Conservation (phyloP, 2,888 invertebrate genomes). For the Micoletzkya japonica region DNA sequence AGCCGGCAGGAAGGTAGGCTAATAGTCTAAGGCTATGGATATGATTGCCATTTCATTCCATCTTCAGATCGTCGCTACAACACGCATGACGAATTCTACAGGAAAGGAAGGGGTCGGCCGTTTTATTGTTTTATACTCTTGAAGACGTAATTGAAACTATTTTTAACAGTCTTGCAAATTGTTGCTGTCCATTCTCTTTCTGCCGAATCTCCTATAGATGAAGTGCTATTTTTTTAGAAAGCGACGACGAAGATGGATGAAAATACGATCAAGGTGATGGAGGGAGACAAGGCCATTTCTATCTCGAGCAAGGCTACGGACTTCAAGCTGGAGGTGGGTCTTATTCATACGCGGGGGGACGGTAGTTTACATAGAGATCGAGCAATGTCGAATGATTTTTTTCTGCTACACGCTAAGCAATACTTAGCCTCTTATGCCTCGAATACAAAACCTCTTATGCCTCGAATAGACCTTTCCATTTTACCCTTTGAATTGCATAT, state of each 20-base stretch:
- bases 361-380: neutral
- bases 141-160: too few species aligned
- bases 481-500: too few species aligned
- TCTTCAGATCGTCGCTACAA: slow-evolving; percentile 70
- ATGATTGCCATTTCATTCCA: too few species aligned
- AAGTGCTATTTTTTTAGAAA: slow-evolving; percentile 27
- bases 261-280: slow-evolving; percentile 44
- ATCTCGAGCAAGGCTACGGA: slow-evolving; percentile 56
- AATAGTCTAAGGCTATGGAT: neutral
- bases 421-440: neutral
- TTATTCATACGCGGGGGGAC: neutral
- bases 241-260: slow-evolving; percentile 50
- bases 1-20: neutral
- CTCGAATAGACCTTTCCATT: too few species aligned
- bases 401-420: neutral
- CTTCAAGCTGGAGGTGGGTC: slow-evolving; percentile 51
- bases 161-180: neutral
- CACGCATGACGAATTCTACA: slow-evolving; percentile 42
- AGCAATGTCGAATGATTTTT: neutral
- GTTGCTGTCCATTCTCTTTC: neutral
- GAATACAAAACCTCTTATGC: neutral
- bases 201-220: neutral
- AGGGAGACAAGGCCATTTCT: slow-evolving; percentile 37
- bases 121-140: neutral
- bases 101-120: slow-evolving; percentile 19